Conservation (phyloP, 2,113 vertebrate genomes). For the Seriola rivoliana region DNA sequence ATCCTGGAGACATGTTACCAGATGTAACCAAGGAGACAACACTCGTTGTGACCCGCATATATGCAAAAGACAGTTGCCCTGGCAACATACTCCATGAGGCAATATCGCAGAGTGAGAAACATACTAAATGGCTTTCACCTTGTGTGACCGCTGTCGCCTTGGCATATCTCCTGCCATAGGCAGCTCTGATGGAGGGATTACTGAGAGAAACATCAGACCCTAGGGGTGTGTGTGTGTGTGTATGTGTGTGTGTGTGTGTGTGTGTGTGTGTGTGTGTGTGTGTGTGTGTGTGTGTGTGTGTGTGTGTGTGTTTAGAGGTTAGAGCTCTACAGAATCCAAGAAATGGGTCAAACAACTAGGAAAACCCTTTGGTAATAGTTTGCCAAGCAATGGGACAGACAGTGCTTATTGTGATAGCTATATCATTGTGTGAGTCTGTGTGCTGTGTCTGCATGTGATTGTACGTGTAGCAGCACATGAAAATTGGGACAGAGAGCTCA, state of each 20-base stretch:
- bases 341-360: slow-evolving; percentile 67
- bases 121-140: slow-evolving; percentile 68
- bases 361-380: slow-evolving; percentile 53
- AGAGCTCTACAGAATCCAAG: slow-evolving; percentile 57
- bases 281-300: slow-evolving; percentile 24
- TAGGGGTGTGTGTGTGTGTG: slow-evolving; percentile 10
- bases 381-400: slow-evolving; percentile 44
- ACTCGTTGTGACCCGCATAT: slow-evolving; percentile 55
- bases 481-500: neutral
- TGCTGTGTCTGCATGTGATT: slow-evolving; percentile 7
- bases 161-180: slow-evolving; percentile 42
- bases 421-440: neutral
- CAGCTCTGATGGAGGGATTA: slow-evolving; percentile 65
- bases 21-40: slow-evolving; percentile 69
- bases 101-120: slow-evolving; percentile 43
- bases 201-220: slow-evolving; percentile 49
- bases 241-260: slow-evolving; percentile 28
- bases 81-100: slow-evolving; percentile 61
- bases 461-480: too few relatives aligned
- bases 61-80: slow-evolving; percentile 70
- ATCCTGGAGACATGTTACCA: slow-evolving; percentile 77
- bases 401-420: slow-evolving; percentile 22
- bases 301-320: slow-evolving; percentile 37
- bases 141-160: slow-evolving; percentile 62
- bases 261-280: slow-evolving; percentile 21